Percentiles rank a stretch among this genome's conserved stretches.
Evolutionary conservation across 1,140 invertebrate species (phyloP).

Genomic region (Gryllus bimaculatus): DNA sequence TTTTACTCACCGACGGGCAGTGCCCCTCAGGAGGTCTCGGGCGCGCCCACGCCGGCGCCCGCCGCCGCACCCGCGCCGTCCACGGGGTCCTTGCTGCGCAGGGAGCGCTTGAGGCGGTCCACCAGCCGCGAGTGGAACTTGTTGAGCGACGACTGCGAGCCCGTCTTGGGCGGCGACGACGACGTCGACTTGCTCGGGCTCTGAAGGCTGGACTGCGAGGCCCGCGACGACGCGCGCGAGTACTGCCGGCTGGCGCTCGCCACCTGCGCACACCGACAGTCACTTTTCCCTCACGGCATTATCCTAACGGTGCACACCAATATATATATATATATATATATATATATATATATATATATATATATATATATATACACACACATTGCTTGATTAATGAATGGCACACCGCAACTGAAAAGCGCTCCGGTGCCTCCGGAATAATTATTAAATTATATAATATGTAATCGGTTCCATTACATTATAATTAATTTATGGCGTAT

Average conservation of each 20-base stretch:
- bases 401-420: too few species aligned
- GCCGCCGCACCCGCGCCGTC: slow-evolving; percentile 34
- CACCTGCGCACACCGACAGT: slow-evolving; percentile 32
- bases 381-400: too few species aligned
- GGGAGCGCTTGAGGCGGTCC: slow-evolving; percentile 68
- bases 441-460: too few species aligned
- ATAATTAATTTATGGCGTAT: too few species aligned
- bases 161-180: slow-evolving; percentile 49
- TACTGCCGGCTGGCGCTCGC: slow-evolving; percentile 40
- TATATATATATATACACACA: too few species aligned
- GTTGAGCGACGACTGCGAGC: slow-evolving; percentile 51
- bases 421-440: too few species aligned
- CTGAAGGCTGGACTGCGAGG: slow-evolving; percentile 46
- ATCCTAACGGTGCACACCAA: too few species aligned
- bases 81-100: slow-evolving; percentile 52
- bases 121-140: slow-evolving; percentile 78
- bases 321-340: too few species aligned
- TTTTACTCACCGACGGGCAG: neutral
- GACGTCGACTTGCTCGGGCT: slow-evolving; percentile 45
- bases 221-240: slow-evolving; percentile 46
- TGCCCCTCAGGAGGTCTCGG: slow-evolving; percentile 17
- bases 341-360: too few species aligned
- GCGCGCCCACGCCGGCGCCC: neutral
- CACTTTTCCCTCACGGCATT: too few species aligned
- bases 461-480: too few species aligned